Percentiles rank a stretch among this genome's conserved stretches.
phyloP scores from a whole-genome alignment of 2,113 vertebrate genomes.

The Benthochromis sp. region DNA sequence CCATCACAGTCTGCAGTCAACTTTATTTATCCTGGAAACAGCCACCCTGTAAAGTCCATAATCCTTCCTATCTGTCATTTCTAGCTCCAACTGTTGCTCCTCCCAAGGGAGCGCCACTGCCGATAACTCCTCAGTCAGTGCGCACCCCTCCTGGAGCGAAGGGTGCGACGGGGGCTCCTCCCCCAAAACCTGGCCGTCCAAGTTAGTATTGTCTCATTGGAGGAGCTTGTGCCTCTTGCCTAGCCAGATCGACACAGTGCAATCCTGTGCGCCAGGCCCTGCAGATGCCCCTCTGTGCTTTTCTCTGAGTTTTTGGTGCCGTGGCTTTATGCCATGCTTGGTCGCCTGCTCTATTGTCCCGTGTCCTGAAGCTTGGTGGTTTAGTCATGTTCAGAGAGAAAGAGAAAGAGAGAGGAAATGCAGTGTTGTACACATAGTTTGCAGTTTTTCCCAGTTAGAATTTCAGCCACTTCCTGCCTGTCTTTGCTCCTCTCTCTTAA shows the following conservation, averaged over 20 bases:
- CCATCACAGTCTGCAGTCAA: conserved; percentile 32
- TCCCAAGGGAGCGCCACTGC: conserved; percentile 47
- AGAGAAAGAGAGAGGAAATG: neutral
- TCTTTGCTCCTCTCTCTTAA: conserved; percentile 3
- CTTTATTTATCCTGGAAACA: conserved; percentile 14
- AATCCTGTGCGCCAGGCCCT: neutral
- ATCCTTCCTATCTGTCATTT: conserved; percentile 65
- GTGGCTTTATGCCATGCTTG: conserved; percentile 29
- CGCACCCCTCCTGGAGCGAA: conserved; percentile 62
- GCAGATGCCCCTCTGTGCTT: conserved; percentile 26
- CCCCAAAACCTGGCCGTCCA: conserved; percentile 67
- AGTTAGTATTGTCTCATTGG: conserved; percentile 67
- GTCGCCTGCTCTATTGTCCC: conserved; percentile 19
- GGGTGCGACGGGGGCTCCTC: conserved; percentile 66
- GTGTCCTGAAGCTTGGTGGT: conserved; percentile 29
- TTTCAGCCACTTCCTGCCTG: neutral
- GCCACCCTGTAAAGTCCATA: conserved; percentile 9
- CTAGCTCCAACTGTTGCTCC: conserved; percentile 62
- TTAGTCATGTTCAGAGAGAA: neutral
- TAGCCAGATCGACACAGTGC: neutral
- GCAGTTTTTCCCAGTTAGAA: neutral
- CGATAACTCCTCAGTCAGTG: conserved; percentile 71
- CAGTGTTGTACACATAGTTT: neutral
- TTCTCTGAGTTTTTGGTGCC: neutral
- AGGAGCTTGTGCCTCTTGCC: conserved; percentile 43